These are phyloP conservation scores for Tenthredo scrophulariae DNA, from an alignment of 2,888 invertebrate species.

Conservation along the genomic window DNA sequence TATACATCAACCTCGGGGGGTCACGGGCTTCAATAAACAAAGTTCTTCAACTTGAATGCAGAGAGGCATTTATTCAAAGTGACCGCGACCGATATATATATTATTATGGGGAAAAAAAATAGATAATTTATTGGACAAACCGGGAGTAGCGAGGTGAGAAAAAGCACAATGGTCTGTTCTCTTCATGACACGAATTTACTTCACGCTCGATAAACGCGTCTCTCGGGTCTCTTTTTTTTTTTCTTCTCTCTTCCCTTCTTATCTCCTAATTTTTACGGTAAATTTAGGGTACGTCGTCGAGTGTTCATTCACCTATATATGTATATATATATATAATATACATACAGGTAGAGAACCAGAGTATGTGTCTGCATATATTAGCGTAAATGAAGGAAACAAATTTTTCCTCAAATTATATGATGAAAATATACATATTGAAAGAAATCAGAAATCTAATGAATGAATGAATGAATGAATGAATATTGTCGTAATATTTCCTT, in stretches of 20 bases:
- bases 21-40: slow-evolving; percentile 19
- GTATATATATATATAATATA: too few species aligned
- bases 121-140: not conserved
- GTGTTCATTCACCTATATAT: too few species aligned
- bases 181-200: slow-evolving; percentile 5
- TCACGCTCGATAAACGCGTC: not conserved
- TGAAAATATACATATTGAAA: not conserved
- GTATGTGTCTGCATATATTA: not conserved
- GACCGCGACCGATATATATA: not conserved
- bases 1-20: too few species aligned
- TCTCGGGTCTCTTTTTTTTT: not conserved
- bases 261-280: not conserved
- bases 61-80: not conserved
- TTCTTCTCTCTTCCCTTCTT: not conserved
- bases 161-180: not conserved
- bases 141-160: not conserved
- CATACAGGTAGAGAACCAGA: too few species aligned
- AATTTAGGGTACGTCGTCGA: not conserved
- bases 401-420: not conserved
- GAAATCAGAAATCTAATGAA: not conserved
- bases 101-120: not conserved
- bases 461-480: not conserved
- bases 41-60: not conserved
- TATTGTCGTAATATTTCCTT: not conserved
- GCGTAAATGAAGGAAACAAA: not conserved